Percentiles rank a stretch among this genome's conserved stretches.
phyloP scores from a whole-genome alignment of 2,888 invertebrate genomes.

The Eurytoma californica region DNA sequence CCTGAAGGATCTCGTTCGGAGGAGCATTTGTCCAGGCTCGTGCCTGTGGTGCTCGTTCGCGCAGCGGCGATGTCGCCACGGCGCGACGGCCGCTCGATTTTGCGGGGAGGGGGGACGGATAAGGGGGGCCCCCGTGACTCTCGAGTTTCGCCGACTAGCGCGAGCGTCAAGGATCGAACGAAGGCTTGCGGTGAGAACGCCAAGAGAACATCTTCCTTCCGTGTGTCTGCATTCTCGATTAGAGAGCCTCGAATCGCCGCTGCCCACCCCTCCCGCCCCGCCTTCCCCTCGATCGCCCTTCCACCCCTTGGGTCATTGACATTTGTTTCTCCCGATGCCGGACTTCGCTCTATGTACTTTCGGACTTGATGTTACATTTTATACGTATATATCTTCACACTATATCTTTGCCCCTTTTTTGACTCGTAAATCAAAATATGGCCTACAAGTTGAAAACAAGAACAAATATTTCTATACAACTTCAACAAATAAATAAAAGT shows the following conservation, averaged over 20 bases:
- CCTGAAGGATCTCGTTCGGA: slow-evolving; percentile 65
- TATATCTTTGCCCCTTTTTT: background rate
- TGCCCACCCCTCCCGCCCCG: background rate
- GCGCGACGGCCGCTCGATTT: slow-evolving; percentile 62
- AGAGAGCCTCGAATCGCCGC: slow-evolving; percentile 34
- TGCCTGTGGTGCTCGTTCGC: slow-evolving; percentile 66
- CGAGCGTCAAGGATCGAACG: slow-evolving; percentile 52
- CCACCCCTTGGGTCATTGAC: slow-evolving; percentile 29
- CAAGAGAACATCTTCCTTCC: slow-evolving; percentile 50
- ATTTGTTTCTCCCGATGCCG: slow-evolving; percentile 2
- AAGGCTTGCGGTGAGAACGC: slow-evolving; percentile 46
- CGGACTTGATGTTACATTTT: no score
- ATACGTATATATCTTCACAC: no score
- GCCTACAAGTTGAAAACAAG: no score
- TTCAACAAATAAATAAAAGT: no score
- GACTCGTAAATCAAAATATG: background rate
- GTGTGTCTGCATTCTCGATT: slow-evolving; percentile 46
- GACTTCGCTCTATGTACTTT: background rate
- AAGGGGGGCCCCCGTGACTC: slow-evolving; percentile 25
- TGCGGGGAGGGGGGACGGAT: slow-evolving; percentile 54
- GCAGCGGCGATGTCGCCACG: slow-evolving; percentile 57
- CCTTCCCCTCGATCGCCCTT: background rate
- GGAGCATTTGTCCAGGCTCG: slow-evolving; percentile 70
- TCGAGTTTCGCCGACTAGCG: slow-evolving; percentile 59
- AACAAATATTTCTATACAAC: no score